Evolutionary conservation across 30 jellyfish, hydroid and myxozoan species (phyloP).

Genomic region (Clytia hemisphaerica): DNA sequence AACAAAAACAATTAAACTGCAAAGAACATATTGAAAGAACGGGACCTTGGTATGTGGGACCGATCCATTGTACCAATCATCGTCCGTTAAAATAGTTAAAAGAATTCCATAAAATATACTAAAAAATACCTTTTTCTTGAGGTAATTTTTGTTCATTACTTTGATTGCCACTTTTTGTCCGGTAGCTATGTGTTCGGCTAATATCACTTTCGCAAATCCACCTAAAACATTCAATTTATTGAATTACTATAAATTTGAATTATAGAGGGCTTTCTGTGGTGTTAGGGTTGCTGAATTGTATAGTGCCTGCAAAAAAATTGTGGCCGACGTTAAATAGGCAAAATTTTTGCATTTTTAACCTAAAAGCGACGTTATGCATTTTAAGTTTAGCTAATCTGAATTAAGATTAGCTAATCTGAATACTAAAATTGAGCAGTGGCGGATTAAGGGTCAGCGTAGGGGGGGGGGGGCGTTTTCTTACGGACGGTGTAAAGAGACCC

Average conservation of each 20-base stretch:
- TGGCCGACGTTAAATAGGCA: no score
- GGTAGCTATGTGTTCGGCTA: constrained; percentile 73
- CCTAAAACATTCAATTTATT: constrained; percentile 33
- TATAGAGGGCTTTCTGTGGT: no score
- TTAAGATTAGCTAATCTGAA: no score
- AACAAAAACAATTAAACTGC: not conserved
- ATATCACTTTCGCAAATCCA: constrained; percentile 62
- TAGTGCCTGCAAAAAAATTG: no score
- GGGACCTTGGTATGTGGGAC: not conserved
- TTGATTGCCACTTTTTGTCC: constrained; percentile 62
- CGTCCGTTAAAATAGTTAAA: not conserved
- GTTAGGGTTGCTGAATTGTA: no score
- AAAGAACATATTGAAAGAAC: not conserved
- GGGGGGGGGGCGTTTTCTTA: no score
- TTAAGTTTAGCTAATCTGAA: no score
- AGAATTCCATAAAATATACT: not conserved
- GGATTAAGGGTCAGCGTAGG: no score
- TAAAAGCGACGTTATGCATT: no score
- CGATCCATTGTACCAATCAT: not conserved
- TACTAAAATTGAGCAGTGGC: no score
- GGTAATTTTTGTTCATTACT: constrained; percentile 47
- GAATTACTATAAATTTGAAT: not conserved
- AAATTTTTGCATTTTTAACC: no score
- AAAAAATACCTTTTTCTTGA: constrained; percentile 35
- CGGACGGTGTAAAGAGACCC: no score